phyloP scores from a whole-genome alignment of 2,113 vertebrate species.

The Ictidomys tridecemlineatus region DNA sequence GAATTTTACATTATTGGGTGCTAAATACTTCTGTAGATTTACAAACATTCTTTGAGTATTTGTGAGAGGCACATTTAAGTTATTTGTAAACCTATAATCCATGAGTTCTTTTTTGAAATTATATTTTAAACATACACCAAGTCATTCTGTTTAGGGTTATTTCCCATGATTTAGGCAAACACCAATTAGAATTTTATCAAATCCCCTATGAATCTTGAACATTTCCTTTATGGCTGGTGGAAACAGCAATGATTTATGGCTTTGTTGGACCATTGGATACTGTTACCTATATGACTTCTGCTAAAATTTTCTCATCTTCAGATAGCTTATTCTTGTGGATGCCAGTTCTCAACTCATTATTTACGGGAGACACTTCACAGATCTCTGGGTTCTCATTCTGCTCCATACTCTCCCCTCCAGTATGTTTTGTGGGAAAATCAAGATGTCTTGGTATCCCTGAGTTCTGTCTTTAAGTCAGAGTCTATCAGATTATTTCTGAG shows the following conservation, averaged over 20 bases:
- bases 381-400: neutral
- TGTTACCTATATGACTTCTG: neutral
- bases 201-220: neutral
- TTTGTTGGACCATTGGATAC: neutral
- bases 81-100: neutral
- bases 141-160: neutral
- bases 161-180: neutral
- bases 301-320: neutral
- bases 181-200: neutral
- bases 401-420: neutral
- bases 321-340: neutral
- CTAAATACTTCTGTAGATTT: neutral
- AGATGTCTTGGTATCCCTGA: neutral
- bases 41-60: neutral
- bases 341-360: neutral
- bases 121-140: neutral
- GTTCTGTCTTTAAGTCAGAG: neutral
- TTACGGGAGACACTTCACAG: neutral
- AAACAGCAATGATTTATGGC: neutral
- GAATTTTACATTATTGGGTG: neutral
- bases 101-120: neutral
- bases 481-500: neutral
- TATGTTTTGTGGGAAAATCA: neutral
- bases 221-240: neutral
- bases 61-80: neutral